Evolutionary conservation across 2,797 vertebrate genomes (phyloP).

Genomic region (Onychomys leucogaster): DNA sequence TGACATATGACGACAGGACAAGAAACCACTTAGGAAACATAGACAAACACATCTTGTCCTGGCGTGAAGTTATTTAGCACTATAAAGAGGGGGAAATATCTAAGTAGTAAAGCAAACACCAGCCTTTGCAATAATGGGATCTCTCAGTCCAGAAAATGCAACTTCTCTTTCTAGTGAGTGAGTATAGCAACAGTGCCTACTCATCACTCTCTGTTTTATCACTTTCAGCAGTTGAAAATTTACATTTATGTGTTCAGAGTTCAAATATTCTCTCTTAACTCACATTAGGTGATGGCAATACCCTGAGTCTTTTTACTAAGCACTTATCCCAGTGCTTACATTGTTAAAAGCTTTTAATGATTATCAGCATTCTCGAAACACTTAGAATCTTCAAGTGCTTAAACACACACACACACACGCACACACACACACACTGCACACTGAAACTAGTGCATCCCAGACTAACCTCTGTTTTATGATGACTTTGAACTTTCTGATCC

Average conservation of each 20-base stretch:
- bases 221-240: not conserved
- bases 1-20: not conserved
- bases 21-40: conserved; percentile 14
- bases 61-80: conserved; percentile 24
- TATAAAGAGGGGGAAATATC: not conserved
- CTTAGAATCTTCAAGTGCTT: not conserved
- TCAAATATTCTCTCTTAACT: not conserved
- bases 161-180: not conserved
- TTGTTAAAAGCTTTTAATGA: not conserved
- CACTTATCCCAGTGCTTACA: not conserved
- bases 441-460: not conserved
- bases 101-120: not conserved
- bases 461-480: not conserved
- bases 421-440: not conserved
- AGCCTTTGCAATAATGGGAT: not conserved
- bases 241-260: not conserved
- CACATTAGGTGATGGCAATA: not conserved
- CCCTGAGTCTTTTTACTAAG: not conserved
- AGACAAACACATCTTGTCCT: conserved; percentile 27
- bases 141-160: not conserved
- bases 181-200: not conserved
- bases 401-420: not conserved
- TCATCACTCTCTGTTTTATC: not conserved
- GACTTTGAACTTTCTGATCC: not conserved
- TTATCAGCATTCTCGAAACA: not conserved